These are phyloP conservation scores for Conistra vaccinii DNA, from an alignment of 2,888 invertebrate species.

Conservation along the genomic window DNA sequence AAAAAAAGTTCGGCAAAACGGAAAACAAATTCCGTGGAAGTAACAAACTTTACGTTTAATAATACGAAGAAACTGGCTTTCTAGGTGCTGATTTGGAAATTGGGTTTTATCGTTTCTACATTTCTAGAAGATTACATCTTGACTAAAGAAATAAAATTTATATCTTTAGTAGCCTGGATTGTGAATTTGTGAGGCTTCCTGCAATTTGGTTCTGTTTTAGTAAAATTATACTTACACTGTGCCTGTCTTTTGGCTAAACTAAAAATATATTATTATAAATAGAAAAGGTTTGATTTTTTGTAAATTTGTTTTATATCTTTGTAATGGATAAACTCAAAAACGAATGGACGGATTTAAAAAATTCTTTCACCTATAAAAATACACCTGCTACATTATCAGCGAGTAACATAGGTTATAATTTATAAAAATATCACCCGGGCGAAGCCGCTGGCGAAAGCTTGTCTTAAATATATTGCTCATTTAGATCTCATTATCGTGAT, in stretches of 20 bases:
- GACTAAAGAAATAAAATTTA: slow-evolving; percentile 29
- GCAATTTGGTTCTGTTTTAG: neutral
- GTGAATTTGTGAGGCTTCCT: slow-evolving; percentile 9
- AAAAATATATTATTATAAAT: too few species aligned
- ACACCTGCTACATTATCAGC: too few species aligned
- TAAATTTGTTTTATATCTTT: too few species aligned
- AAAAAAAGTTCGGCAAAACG: neutral
- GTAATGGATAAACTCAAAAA: too few species aligned
- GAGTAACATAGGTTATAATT: too few species aligned
- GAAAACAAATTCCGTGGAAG: slow-evolving; percentile 19
- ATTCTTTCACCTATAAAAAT: too few species aligned
- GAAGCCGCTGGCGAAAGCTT: too few species aligned
- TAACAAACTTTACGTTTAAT: slow-evolving; percentile 34
- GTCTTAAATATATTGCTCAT: neutral
- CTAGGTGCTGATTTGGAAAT: slow-evolving; percentile 55
- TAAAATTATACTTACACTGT: neutral
- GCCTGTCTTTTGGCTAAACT: neutral
- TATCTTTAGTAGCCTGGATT: slow-evolving; percentile 26
- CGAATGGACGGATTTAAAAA: too few species aligned
- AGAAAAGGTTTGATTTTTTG: too few species aligned
- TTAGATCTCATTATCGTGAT: neutral
- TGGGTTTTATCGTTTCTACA: slow-evolving; percentile 42
- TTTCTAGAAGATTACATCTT: slow-evolving; percentile 45
- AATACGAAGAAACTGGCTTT: slow-evolving; percentile 17
- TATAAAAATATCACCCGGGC: too few species aligned